phyloP scores from a whole-genome alignment of 1,140 invertebrate genomes.

The Lucilia sericata region DNA sequence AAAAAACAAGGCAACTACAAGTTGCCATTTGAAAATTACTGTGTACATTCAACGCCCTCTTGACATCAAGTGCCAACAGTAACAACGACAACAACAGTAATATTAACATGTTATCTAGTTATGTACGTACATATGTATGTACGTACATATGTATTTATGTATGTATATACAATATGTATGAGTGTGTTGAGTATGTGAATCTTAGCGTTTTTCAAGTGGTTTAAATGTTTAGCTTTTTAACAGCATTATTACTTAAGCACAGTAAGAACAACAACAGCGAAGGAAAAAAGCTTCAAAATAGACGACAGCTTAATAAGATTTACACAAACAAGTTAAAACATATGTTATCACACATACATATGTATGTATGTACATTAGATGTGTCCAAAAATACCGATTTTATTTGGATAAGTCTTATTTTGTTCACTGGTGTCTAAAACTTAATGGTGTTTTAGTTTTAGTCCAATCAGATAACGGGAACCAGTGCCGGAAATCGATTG shows the following conservation, averaged over 20 bases:
- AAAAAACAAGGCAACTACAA: neutral
- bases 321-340: neutral
- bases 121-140: neutral
- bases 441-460: no score
- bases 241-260: neutral
- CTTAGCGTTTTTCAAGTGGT: neutral
- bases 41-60: conserved; percentile 22
- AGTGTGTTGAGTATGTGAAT: neutral
- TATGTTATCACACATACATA: neutral
- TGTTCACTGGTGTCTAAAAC: no score
- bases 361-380: neutral
- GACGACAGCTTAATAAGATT: neutral
- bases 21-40: neutral
- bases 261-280: neutral
- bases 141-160: neutral
- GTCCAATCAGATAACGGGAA: no score
- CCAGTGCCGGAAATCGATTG: no score
- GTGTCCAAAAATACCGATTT: neutral
- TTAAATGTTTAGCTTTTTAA: conserved; percentile 18
- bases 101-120: neutral
- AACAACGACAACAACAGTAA: conserved; percentile 18
- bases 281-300: conserved; percentile 5
- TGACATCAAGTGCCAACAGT: conserved; percentile 22
- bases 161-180: neutral
- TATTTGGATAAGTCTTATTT: no score